Evolutionary conservation across 2,888 invertebrate genomes (phyloP).

Genomic region (Scaptomyza polygonia): DNA sequence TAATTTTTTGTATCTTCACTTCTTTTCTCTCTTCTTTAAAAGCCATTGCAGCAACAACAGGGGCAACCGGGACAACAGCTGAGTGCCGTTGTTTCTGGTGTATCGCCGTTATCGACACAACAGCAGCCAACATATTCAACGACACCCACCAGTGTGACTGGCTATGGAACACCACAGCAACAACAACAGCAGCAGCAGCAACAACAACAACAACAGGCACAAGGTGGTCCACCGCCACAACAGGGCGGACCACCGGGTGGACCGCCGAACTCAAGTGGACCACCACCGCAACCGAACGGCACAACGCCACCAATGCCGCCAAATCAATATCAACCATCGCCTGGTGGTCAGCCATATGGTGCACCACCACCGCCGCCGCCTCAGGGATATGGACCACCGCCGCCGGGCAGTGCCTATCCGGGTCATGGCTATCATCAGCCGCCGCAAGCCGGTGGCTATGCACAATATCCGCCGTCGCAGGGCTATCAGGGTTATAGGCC

Average conservation of each 20-base stretch:
- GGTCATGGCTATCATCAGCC: slow-evolving; percentile 86
- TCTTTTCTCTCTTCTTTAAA: too few species aligned
- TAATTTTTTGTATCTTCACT: too few species aligned
- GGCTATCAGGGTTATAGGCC: slow-evolving; percentile 88
- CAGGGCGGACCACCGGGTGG: slow-evolving; percentile 72
- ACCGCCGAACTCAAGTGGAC: slow-evolving; percentile 83
- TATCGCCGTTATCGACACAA: slow-evolving; percentile 74
- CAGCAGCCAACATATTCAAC: slow-evolving; percentile 83
- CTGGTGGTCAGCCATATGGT: slow-evolving; percentile 82
- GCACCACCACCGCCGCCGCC: slow-evolving; percentile 82
- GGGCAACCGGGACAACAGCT: slow-evolving; percentile 53
- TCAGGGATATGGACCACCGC: slow-evolving; percentile 82
- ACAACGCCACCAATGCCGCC: slow-evolving; percentile 83
- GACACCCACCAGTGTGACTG: slow-evolving; percentile 75
- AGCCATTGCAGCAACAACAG: background rate
- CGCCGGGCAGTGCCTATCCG: slow-evolving; percentile 85
- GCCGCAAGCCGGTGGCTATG: slow-evolving; percentile 86
- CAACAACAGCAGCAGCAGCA: slow-evolving; percentile 78
- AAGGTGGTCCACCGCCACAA: slow-evolving; percentile 64
- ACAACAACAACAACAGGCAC: slow-evolving; percentile 59
- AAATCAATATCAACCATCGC: slow-evolving; percentile 83
- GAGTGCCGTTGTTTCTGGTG: slow-evolving; percentile 76
- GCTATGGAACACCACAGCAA: slow-evolving; percentile 77
- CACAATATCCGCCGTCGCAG: slow-evolving; percentile 87
- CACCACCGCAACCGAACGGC: slow-evolving; percentile 68